Percentiles rank a stretch among this genome's conserved stretches.
Evolutionary conservation across 2,113 vertebrate genomes (phyloP).

Genomic region (Lepidothrix coronata): DNA sequence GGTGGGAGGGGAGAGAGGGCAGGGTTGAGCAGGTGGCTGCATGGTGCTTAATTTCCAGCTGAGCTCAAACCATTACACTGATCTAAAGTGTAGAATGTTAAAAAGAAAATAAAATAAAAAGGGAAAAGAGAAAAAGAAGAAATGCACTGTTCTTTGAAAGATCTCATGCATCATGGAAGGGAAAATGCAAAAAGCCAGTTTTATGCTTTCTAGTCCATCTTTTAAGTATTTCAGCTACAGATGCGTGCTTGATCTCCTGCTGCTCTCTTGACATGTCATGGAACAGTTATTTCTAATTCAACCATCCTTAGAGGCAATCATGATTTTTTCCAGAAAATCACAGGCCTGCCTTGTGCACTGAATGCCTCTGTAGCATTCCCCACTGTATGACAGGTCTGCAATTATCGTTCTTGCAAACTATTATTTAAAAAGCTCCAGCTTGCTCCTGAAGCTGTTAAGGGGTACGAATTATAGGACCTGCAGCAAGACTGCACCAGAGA

Average conservation of each 20-base stretch:
- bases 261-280: neutral
- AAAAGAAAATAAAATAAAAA: neutral
- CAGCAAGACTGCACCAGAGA: neutral
- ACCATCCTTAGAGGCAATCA: neutral
- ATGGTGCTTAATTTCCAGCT: neutral
- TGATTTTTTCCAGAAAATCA: neutral
- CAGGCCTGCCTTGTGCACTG: neutral
- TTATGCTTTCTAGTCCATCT: neutral
- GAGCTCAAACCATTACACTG: neutral
- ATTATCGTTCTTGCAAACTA: conserved; percentile 29
- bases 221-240: neutral
- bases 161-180: neutral
- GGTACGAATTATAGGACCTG: neutral
- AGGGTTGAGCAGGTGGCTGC: neutral
- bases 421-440: conserved; percentile 23
- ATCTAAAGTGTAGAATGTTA: neutral
- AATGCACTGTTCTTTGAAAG: neutral
- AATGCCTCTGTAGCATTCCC: neutral
- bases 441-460: neutral
- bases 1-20: neutral
- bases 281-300: conserved; percentile 9
- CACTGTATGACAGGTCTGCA: neutral
- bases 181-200: neutral
- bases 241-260: neutral
- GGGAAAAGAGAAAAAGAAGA: neutral